Base-by-base conservation (phyloP, 2,888 invertebrate genomes). In the Agrypnus murinus region DNA sequence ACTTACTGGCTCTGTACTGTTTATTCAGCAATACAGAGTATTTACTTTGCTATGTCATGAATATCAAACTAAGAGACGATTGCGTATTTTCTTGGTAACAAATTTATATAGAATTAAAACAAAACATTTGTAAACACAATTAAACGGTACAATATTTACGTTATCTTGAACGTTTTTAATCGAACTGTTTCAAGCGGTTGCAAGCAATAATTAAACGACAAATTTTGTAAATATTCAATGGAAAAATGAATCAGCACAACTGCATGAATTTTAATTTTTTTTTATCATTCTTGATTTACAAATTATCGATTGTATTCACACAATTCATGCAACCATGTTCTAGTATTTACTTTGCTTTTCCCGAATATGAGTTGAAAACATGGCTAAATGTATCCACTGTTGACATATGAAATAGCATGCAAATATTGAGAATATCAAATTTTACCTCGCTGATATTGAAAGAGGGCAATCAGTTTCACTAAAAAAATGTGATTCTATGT, bases 31-130 rank as follows among this genome's bases (percentile, higher is more conserved):
- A 66, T 66, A 46, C 59, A 58, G 48, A 31, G 45, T 66, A 59
- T 66, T 66, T 66, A 36, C 66, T 66, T 48, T 66, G 48, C 48
- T 59, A 60, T 60, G 34, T 66, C 66, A 66, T 66, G 66, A 66
- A 66, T 66, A 65, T 65, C 25, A 19, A 66, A 66, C 66, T 59
- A 66, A 50, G 66, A 58, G 36, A 32, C 36, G 58, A 59, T 40
- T 17, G 17, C 59, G 66, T 59, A 59, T 66, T 58, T 59, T 59
- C 58, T 25, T 34, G 46, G n/a, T 66, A 58, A 45, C 31, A 55
- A 25, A 65, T 65, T 55, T 65, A 31, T 19, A 48, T n/a, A 48
- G 31, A 14, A 25, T 25, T 46, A 46, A 48, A 62, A 62, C 62
- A 62, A 46, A 46, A 62, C 50, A 50, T 53, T 46, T 60, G 46